Evolutionary conservation across 23 tunicate genomes (phyloP), one percentile per base, ranked within the genome.

Genomic region (Ascidia mentula): DNA sequence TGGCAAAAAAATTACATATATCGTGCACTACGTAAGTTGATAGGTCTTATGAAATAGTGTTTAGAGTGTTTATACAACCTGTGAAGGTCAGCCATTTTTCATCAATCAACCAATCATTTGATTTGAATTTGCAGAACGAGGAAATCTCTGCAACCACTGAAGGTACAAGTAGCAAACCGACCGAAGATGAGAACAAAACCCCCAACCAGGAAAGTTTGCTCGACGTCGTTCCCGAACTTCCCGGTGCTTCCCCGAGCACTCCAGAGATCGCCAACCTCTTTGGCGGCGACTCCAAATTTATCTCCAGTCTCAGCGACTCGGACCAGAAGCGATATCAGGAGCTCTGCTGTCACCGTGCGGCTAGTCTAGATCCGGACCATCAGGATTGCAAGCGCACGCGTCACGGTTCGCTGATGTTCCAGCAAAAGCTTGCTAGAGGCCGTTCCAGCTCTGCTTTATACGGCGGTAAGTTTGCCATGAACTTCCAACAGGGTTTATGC

Each of bases 281-380:
- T 31, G 81, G 86, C 45, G 87, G 76, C n/a, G 93, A 88, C 79
- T 42, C 77, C 36, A 88, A 88, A 80, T 78, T 88, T 38, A 38
- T 88, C 22, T 78, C 84, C 0, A 82, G 93, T 36, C 46, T 88
- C 34, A 88, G 93, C 72, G 93, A 88, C 60, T 88, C 93, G 35
- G 93, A 88, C 76, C 83, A 82, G 84, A 39, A 37, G 32, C 45
- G 93, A 35, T 82, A 82, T 42, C 87, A 88, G 75, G 93, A 88
- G 81, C 75, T 88, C 20, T 82, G 93, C 79, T 34, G 77, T 30
- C 80, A 76, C 28, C 42, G 88, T 15, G 34, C 76, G 8, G 40
- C 93, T 45, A 82, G 87, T 39, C 22, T 73, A 0, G 84, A 82
- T 32, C 18, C 80, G 36, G 90, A 80, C 13, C 0, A 37, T 1